A percentile compares a stretch with the other conserved stretches of the same genome.
Conservation (phyloP, 2,113 vertebrate species). For the Donacobius atricapilla region DNA sequence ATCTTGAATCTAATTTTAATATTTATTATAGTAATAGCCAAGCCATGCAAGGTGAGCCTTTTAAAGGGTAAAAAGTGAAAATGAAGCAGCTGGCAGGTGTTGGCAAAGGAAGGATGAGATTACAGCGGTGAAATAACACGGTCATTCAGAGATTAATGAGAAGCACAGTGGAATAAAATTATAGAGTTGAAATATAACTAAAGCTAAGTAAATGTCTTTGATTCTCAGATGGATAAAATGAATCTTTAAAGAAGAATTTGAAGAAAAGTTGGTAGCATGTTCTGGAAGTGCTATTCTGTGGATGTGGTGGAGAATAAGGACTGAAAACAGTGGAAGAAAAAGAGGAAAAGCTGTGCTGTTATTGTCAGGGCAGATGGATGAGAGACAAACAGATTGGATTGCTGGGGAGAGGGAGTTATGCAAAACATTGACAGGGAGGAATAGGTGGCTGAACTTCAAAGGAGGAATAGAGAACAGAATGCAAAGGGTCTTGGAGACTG, state of each 20-base stretch:
- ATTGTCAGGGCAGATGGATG: conserved; percentile 15
- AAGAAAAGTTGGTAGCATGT: conserved; percentile 9
- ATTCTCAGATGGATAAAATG: conserved; percentile 54
- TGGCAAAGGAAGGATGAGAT: conserved; percentile 61
- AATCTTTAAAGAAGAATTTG: conserved; percentile 45
- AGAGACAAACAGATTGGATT: not conserved
- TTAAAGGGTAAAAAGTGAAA: conserved; percentile 66
- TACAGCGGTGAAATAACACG: conserved; percentile 52
- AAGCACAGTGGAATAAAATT: conserved; percentile 60
- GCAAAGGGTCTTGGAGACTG: not conserved
- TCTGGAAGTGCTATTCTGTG: not conserved
- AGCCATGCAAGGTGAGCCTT: conserved; percentile 49
- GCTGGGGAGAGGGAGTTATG: not conserved
- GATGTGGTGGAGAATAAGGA: not conserved
- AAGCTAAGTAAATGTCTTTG: conserved; percentile 62
- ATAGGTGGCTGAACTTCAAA: conserved; percentile 13
- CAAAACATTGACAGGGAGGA: not conserved
- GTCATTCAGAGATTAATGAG: conserved; percentile 60
- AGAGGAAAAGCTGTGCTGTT: not conserved
- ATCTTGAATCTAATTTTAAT: conserved; percentile 52
- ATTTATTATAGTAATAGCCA: conserved; percentile 56
- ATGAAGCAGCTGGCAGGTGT: conserved; percentile 56
- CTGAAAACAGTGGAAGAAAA: not conserved
- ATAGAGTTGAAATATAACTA: conserved; percentile 43
- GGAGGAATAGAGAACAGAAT: not conserved